These are phyloP conservation scores for Sarcophaga peregrina DNA, from an alignment of 1,140 invertebrate genomes.

Conservation along the genomic window DNA sequence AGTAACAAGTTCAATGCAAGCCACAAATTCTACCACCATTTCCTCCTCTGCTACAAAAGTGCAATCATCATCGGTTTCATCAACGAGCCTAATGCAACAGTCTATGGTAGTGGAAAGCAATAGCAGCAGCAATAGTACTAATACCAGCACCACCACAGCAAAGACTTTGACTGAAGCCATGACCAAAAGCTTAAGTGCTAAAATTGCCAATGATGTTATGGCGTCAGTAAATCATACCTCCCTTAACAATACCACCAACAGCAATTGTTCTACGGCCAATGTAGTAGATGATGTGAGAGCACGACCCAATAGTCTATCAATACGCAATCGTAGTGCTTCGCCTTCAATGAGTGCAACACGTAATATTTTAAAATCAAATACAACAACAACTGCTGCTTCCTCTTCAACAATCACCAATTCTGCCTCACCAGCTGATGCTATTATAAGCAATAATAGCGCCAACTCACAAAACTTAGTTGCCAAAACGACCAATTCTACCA, in stretches of 20 bases:
- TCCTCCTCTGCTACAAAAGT: constrained; percentile 56
- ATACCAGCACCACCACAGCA: constrained; percentile 44
- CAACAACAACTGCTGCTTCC: background rate
- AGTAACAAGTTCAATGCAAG: constrained; percentile 41
- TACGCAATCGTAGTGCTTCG: constrained; percentile 62
- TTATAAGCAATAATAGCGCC: constrained; percentile 25
- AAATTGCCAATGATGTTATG: constrained; percentile 50
- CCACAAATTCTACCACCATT: constrained; percentile 46
- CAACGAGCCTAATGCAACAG: constrained; percentile 57
- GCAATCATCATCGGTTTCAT: constrained; percentile 60
- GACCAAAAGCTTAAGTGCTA: constrained; percentile 46
- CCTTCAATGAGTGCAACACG: constrained; percentile 30
- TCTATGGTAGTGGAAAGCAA: constrained; percentile 58
- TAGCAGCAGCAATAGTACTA: constrained; percentile 46
- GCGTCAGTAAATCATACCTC: constrained; percentile 51
- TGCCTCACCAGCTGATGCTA: constrained; percentile 35
- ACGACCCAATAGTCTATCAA: constrained; percentile 60
- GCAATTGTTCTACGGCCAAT: constrained; percentile 43
- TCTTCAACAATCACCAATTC: constrained; percentile 12
- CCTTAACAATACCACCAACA: constrained; percentile 45
- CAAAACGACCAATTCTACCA: background rate
- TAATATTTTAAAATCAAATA: constrained; percentile 25
- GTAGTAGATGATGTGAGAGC: constrained; percentile 56
- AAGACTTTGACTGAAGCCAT: constrained; percentile 44
- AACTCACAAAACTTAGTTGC: background rate